Percentiles rank a stretch among this genome's conserved stretches.
Conservation (phyloP, 2,113 vertebrate genomes). For the Tenebrosternarchus preto region DNA sequence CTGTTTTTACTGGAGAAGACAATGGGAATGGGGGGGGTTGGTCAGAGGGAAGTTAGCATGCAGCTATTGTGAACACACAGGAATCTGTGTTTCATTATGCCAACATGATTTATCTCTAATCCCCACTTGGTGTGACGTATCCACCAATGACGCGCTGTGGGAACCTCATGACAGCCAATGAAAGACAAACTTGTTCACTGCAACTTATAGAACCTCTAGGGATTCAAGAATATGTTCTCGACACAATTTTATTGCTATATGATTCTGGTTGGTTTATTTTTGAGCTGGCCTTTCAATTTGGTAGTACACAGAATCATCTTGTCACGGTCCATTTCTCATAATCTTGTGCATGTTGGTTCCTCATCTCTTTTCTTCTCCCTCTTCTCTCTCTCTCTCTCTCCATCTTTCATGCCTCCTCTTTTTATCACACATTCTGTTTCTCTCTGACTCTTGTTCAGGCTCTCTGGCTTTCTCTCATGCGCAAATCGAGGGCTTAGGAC, state of each 20-base stretch:
- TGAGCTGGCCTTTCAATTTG: constrained; percentile 45
- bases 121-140: constrained; percentile 16
- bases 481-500: no score
- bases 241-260: constrained; percentile 64
- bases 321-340: constrained; percentile 75
- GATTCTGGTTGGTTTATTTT: constrained; percentile 61
- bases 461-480: neutral
- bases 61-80: constrained; percentile 66
- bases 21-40: constrained; percentile 65
- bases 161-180: constrained; percentile 63
- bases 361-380: constrained; percentile 44
- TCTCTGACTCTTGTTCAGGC: neutral
- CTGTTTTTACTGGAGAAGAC: constrained; percentile 74
- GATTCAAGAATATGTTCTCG: constrained; percentile 64
- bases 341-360: constrained; percentile 41
- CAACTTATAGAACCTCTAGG: constrained; percentile 53
- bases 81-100: constrained; percentile 65
- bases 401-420: constrained; percentile 1
- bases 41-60: constrained; percentile 53
- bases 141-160: constrained; percentile 65
- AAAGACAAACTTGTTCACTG: constrained; percentile 41
- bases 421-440: neutral
- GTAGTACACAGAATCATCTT: constrained; percentile 48
- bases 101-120: constrained; percentile 59
- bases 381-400: constrained; percentile 8